Percentiles rank a stretch among this genome's conserved stretches.
These are phyloP conservation scores for Parelbella ahira DNA, from an alignment of 2,888 invertebrate genomes.

Conservation along the genomic window DNA sequence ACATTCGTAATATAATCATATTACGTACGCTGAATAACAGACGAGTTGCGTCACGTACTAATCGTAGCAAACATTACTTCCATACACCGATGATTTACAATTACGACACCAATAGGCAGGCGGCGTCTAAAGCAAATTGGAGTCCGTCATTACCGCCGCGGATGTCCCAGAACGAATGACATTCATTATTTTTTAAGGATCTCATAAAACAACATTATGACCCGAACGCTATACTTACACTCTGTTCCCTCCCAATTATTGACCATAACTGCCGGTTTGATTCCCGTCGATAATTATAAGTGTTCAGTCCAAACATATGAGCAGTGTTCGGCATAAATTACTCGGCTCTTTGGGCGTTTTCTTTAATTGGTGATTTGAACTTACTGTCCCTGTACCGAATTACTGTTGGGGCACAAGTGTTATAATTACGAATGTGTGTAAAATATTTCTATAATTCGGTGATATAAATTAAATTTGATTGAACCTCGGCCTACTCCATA, in stretches of 20 bases:
- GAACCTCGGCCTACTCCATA: too few relatives aligned
- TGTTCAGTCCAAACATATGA: constrained; percentile 40
- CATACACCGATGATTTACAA: constrained; percentile 26
- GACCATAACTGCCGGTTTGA: constrained; percentile 68
- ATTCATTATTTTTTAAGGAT: constrained; percentile 69
- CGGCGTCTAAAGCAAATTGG: constrained; percentile 27
- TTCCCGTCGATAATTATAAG: constrained; percentile 68
- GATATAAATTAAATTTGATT: too few relatives aligned
- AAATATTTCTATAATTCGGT: too few relatives aligned
- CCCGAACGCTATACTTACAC: constrained; percentile 60
- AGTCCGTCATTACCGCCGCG: constrained; percentile 33
- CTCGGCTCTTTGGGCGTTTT: constrained; percentile 32
- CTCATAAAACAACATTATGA: constrained; percentile 68
- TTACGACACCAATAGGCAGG: constrained; percentile 24
- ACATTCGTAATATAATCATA: too few relatives aligned
- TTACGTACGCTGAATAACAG: too few relatives aligned
- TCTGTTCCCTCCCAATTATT: constrained; percentile 70
- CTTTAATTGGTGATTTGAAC: constrained; percentile 38
- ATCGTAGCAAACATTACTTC: too few relatives aligned
- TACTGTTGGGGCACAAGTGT: too few relatives aligned
- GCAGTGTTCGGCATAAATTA: constrained; percentile 41
- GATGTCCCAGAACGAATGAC: constrained; percentile 54
- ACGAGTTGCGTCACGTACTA: too few relatives aligned
- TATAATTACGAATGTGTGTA: too few relatives aligned
- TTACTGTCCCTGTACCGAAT: constrained; percentile 31